Evolutionary conservation across 1,140 invertebrate species (phyloP).

Genomic region (Zaprionus tsacasi): DNA sequence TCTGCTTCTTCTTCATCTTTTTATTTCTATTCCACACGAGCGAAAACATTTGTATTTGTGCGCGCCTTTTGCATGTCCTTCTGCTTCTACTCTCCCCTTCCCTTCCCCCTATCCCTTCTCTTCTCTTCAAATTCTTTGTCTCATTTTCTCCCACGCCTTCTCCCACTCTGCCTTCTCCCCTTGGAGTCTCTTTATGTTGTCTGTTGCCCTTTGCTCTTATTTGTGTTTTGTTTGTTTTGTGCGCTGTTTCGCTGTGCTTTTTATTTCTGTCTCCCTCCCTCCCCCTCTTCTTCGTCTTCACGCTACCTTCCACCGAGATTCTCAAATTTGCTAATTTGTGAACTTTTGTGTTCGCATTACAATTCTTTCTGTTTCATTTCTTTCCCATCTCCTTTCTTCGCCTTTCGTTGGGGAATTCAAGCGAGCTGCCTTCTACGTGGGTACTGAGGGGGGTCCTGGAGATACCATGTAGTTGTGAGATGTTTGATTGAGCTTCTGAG

Average conservation of each 20-base stretch:
- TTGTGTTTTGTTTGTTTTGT: constrained; percentile 38
- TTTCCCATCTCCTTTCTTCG: background rate
- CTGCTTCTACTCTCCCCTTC: background rate
- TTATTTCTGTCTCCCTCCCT: constrained; percentile 32
- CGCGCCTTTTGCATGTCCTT: constrained; percentile 49
- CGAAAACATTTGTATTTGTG: constrained; percentile 74
- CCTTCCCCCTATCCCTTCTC: background rate
- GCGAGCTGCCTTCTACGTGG: constrained; percentile 5
- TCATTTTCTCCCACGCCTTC: constrained; percentile 13
- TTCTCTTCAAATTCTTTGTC: constrained; percentile 1
- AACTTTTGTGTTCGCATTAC: constrained; percentile 79
- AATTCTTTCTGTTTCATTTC: constrained; percentile 53
- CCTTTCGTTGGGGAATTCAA: constrained; percentile 7
- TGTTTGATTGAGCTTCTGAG: no score
- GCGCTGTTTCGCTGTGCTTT: constrained; percentile 17
- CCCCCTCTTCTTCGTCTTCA: no score
- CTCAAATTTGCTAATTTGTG: constrained; percentile 81
- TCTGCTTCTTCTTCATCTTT: constrained; percentile 17
- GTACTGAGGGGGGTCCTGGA: background rate
- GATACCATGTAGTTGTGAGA: background rate
- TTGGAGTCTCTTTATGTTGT: background rate
- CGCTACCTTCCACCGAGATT: constrained; percentile 48
- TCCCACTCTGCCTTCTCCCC: constrained; percentile 6
- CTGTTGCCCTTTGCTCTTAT: constrained; percentile 37
- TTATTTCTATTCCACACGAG: constrained; percentile 65